Evolutionary conservation across 2,888 invertebrate genomes (phyloP), one percentile per base, ranked within the genome.

Genomic region (Metellina segmentata): DNA sequence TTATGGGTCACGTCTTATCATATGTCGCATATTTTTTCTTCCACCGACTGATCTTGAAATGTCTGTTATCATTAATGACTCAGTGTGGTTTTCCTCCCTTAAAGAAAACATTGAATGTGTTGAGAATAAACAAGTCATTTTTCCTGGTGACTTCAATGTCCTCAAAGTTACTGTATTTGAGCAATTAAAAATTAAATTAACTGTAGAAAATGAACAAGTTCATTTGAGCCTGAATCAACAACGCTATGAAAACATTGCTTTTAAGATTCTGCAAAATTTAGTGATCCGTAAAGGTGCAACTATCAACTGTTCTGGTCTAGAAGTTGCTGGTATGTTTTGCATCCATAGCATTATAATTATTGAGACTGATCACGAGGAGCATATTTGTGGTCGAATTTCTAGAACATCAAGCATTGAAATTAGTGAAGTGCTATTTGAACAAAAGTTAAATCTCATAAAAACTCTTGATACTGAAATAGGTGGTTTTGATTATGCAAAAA

Each of bases 381-480:
- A 86, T 4, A 7, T 7, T 19, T 91, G 20, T 83, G 91, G 91
- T 7, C 34, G 61, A n/a, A 4, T 91, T 11, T 48, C 61, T n/a
- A 48, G 52, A 72, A 20, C 20, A 72, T 34, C 91, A 51, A 19
- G 16, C 49, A n/a, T 91, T 69, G 87, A 91, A 82, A 69, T 91
- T 11, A 20, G 34, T 72, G 83, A 82, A 53, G 8, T 78, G 7
- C 13, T n/a, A 16, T 77, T 72, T 20, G 6, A 20, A 61, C 83
- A 91, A 51, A 83, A 91, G 51, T 6, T 61, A 51, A 71, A 72
- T 6, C 49, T 78, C 7, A 16, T 85, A 6, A 79, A 85, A 48
- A 72, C 78, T n/a, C 53, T 79, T 53, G 13, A 61, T 13, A 61
- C 61, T 61, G 52, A 72, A 16, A 48, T 89, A 13, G 79, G 78